Percentiles rank a stretch among this genome's conserved stretches.
Conservation (phyloP, 1,140 invertebrate genomes). For the Platorchestia sp. region DNA sequence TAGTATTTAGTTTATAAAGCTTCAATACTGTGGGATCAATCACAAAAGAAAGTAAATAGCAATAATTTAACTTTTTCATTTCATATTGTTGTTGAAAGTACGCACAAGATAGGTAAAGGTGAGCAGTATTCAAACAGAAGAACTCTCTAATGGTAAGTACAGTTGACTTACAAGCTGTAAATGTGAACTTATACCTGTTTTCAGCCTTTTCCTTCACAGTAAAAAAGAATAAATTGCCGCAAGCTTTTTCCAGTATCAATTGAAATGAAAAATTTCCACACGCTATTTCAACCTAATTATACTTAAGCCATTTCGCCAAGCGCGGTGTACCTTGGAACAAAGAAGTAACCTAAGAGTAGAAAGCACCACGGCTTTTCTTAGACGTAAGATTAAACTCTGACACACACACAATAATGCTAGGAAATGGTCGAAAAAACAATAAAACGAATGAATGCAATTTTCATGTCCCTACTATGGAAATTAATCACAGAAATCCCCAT, state of each 20-base stretch:
- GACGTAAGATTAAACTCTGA: background rate
- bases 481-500: background rate
- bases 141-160: no score
- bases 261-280: background rate
- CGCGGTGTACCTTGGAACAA: background rate
- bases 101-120: no score
- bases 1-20: no score
- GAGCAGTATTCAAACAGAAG: no score
- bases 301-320: background rate
- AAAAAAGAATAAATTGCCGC: background rate
- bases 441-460: background rate
- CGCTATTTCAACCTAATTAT: background rate
- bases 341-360: background rate
- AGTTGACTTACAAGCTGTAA: background rate
- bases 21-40: no score
- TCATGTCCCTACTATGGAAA: background rate
- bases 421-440: background rate
- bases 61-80: no score
- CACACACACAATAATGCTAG: background rate
- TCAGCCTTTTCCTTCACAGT: background rate
- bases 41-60: no score
- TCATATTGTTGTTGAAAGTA: no score
- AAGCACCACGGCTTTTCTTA: background rate
- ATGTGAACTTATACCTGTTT: background rate
- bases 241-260: background rate